Evolutionary conservation across 1,140 invertebrate species (phyloP), one percentile per base, ranked within the genome.

Genomic region (Oncopeltus fasciatus): DNA sequence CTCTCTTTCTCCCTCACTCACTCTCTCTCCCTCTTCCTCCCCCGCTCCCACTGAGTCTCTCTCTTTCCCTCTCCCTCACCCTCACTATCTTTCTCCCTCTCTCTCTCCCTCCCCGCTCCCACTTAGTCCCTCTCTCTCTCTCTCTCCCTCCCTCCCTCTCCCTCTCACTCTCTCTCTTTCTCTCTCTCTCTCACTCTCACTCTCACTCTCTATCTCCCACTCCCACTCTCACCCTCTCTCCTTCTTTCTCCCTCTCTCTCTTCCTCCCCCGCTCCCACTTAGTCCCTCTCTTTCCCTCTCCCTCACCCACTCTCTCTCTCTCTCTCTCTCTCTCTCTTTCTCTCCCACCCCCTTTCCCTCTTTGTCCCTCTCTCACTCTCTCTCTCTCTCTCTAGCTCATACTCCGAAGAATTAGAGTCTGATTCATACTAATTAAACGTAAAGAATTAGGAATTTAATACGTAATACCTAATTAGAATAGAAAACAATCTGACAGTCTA

Each of bases 221-320:
- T 56, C 51, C 26, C 51, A 24, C 51, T 26, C 51, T 29, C 51
- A 5, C n/a, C 18, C 44, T 56, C 24, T 56, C 51, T 56, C 51
- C 26, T 24, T 26, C 51, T 56, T 24, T 56, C 51, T 24, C 51
- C 72, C 62, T 71, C 51, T 26, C 44, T 18, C 44, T 18, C 44
- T n/a, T n/a, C 18, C 44, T 56, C 51, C 8, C 51, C 8, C 51
- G 71, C 38, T 70, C 67, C 47, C 58, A 14, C 61, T 74, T 73
- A 66, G 74, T 73, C 53, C 72, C 74, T 5, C 33, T 66, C 60
- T 74, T 73, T 68, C 74, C 75, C 58, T 74, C 73, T 67, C 69
- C 71, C 60, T 75, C 75, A 65, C 70, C 69, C 51, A 8, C 51
- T 26, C 51, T 56, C 51, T 56, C 51, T 56, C 51, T 56, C 51